Evolutionary conservation across 2,888 invertebrate species (phyloP).

Genomic region (Aleiodes testaceus): DNA sequence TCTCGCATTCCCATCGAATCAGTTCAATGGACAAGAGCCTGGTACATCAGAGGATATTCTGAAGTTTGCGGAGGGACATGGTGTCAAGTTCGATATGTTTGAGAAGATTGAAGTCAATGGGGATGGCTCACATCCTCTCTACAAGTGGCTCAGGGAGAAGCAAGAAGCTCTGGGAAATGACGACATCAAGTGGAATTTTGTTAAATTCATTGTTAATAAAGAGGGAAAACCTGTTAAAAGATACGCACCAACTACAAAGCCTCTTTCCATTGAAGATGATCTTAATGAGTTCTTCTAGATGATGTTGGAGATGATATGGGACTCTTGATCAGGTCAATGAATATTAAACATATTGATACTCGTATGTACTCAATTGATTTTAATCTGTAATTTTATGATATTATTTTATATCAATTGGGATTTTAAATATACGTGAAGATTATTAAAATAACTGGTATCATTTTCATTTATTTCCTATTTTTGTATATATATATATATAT

Average conservation of each 20-base stretch:
- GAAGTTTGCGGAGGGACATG: conserved; percentile 46
- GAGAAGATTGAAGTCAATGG: conserved; percentile 67
- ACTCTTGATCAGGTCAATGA: too few relatives aligned
- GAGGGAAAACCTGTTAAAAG: conserved; percentile 79
- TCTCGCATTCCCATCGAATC: conserved; percentile 82
- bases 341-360: too few relatives aligned
- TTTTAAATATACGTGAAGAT: too few relatives aligned
- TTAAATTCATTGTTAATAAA: conserved; percentile 85
- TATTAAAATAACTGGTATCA: neutral
- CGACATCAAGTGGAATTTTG: conserved; percentile 89
- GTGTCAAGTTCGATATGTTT: conserved; percentile 51
- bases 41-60: conserved; percentile 56
- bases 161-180: conserved; percentile 74
- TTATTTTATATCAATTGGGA: too few relatives aligned
- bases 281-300: conserved; percentile 71
- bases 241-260: conserved; percentile 76
- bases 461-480: neutral
- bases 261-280: conserved; percentile 73
- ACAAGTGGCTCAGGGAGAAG: conserved; percentile 70
- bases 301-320: neutral
- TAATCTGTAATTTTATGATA: too few relatives aligned
- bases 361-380: too few relatives aligned
- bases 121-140: conserved; percentile 71
- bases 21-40: conserved; percentile 75
- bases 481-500: conserved; percentile 21